Evolutionary conservation across 2,113 vertebrate species (phyloP), one percentile per base, ranked within the genome.

Genomic region (Poeciliopsis turrubarensis): DNA sequence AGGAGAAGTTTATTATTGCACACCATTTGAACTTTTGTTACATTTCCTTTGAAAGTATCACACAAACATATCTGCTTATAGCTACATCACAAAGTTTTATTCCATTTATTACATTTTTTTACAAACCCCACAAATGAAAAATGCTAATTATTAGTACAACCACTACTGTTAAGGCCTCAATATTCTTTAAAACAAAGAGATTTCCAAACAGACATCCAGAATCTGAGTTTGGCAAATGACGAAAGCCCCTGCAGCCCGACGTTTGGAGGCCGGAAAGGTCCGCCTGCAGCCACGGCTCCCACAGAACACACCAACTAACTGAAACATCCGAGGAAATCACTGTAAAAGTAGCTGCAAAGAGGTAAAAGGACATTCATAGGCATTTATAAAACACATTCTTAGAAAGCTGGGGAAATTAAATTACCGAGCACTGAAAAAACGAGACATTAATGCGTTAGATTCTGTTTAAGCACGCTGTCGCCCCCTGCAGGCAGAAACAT

Each of bases 51-150:
- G 26, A 62, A 62, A 63, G 34, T 39, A 47, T 64, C 17, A 44
- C 30, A 70, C 30, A 70, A 41, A 64, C 27, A 27, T 67, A 76
- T 68, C 64, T 60, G 74, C 69, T 81, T 71, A 68, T 22, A 77
- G 54, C 80, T 26, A 41, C 80, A 44, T n/a, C 57, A 65, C 47
- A 73, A 62, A 12, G 34, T 44, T 17, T 30, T 62, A 34, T 12
- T 32, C 14, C 54, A 30, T 41, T 71, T 44, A 65, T 57, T 60
- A 32, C 62, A 69, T 65, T 37, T 37, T 37, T 68, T 72, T 75
- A 62, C 26, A 54, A 67, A 62, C 60, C 26, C 31, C 60, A 80
- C 30, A 67, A 54, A 19, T 60, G 19, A 79, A 68, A 37, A 73
- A 19, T 54, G 60, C 63, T 51, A 67, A 39, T 32, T 73, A 39